Evolutionary conservation across 2,797 vertebrate genomes (phyloP), one percentile per base, ranked within the genome.

Genomic region (Telmatherina bonti): DNA sequence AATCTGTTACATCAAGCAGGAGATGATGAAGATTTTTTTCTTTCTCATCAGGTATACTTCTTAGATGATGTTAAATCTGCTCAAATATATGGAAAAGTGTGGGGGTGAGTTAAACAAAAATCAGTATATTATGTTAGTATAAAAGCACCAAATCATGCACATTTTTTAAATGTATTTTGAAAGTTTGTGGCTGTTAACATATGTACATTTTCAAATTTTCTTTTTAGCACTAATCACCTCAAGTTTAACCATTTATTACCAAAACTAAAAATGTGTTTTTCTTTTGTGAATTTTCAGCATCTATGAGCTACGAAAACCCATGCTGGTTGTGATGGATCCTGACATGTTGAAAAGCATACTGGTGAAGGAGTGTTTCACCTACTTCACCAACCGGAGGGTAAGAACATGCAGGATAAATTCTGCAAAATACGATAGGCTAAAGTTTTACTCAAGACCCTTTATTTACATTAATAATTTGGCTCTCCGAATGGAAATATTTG

Each of bases 331-430:
- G 82, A 67, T 83, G 85, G 93, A 95, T 31, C 90, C 93, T 0
- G 2, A 72, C 49, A 77, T 95, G 78, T 60, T 95, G 61, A 93
- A 90, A 90, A 82, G 30, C 57, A 82, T 95, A 76, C 70, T 95
- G 65, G 89, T 95, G 63, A 95, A 94, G 73, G 93, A 94, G 29
- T 93, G 89, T 67, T 92, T 93, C 55, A 77, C 51, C 5, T 4
- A 84, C 80, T 95, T 94, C 24, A 90, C 88, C 59, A 94, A 94
- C 71, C 72, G 66, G n/a, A 66, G 83, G 84, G 93, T 93, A 76
- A 73, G 91, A 83, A 52, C 51, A 54, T 18, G 20, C 20, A 18
- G 12, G 41, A 51, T n/a, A 26, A 20, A 72, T 9, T 51, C 6
- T 10, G 2, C 62, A 61, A 15, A 22, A 16, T 57, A 57, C 12